Evolutionary conservation across 1,140 invertebrate genomes (phyloP).

Genomic region (Bombus waltoni): DNA sequence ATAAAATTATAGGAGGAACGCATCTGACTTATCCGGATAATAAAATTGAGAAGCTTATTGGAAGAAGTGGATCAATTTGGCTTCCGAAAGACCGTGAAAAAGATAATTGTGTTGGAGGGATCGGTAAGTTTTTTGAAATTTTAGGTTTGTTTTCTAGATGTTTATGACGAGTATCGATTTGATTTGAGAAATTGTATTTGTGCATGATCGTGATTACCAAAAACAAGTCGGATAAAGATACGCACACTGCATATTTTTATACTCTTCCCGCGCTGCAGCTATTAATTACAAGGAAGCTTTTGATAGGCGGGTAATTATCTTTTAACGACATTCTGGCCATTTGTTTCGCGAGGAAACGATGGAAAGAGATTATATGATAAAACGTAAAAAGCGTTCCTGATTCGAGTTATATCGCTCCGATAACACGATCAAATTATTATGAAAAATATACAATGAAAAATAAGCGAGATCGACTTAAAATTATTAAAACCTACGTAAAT

Average conservation of each 20-base stretch:
- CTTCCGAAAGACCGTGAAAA: too few relatives aligned
- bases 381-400: not conserved
- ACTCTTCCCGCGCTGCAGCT: not conserved
- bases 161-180: too few relatives aligned
- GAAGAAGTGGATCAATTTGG: too few relatives aligned
- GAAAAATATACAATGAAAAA: not conserved
- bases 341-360: not conserved
- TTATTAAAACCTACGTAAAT: not conserved
- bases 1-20: too few relatives aligned
- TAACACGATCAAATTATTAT: not conserved
- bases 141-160: too few relatives aligned
- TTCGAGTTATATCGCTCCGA: not conserved
- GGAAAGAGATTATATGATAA: not conserved
- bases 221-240: not conserved
- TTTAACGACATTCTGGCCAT: constrained; percentile 8
- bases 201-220: too few relatives aligned
- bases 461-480: not conserved
- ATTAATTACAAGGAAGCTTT: constrained; percentile 13
- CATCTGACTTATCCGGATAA: too few relatives aligned
- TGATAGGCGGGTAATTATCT: constrained; percentile 19
- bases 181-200: too few relatives aligned
- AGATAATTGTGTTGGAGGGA: too few relatives aligned
- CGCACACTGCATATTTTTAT: not conserved
- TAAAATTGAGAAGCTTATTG: too few relatives aligned
- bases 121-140: too few relatives aligned